A percentile compares a stretch with the other conserved stretches of the same genome.
Evolutionary conservation across 2,888 invertebrate species (phyloP).

Genomic region (Rotaria magnacalcarata): DNA sequence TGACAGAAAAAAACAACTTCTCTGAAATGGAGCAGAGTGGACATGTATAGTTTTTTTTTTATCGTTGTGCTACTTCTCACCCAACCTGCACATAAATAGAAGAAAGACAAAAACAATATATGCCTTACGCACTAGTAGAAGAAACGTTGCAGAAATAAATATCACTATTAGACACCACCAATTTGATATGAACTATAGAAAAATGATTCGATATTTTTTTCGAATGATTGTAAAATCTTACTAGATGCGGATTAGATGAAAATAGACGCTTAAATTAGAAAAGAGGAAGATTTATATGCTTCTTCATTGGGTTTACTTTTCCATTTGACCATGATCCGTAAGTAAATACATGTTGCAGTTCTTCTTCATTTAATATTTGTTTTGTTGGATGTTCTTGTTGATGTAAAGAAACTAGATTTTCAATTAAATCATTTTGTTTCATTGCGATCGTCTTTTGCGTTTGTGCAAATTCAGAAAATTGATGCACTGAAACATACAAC

Average conservation of each 20-base stretch:
- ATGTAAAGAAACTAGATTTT: neutral
- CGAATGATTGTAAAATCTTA: neutral
- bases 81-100: too few relatives aligned
- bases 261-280: neutral
- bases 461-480: neutral
- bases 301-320: neutral
- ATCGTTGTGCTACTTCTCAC: too few relatives aligned
- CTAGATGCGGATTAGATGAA: neutral
- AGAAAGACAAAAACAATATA: neutral
- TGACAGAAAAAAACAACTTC: too few relatives aligned
- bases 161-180: neutral
- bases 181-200: neutral
- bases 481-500: neutral
- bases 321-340: neutral
- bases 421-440: neutral
- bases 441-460: neutral
- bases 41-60: too few relatives aligned
- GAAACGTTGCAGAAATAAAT: neutral
- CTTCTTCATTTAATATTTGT: neutral
- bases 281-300: too few relatives aligned
- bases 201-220: neutral
- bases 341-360: neutral
- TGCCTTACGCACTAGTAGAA: neutral
- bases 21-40: too few relatives aligned
- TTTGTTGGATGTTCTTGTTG: neutral